Evolutionary conservation across 2,797 vertebrate genomes (phyloP).

Genomic region (Sebastes paucispinis): DNA sequence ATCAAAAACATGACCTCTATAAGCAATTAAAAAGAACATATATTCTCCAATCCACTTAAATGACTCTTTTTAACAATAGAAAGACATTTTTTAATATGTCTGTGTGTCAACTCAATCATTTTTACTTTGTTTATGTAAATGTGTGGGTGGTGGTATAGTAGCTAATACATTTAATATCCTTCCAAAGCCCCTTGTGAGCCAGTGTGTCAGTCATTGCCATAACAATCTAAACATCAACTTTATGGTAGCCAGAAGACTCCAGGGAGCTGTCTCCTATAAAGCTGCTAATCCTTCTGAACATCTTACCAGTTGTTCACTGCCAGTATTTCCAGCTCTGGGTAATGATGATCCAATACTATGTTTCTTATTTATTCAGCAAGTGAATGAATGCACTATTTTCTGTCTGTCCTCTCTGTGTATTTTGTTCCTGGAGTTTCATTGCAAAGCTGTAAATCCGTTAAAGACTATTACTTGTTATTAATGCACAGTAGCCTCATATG

Average conservation of each 20-base stretch:
- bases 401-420: background rate
- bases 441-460: background rate
- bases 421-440: background rate
- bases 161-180: background rate
- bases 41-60: background rate
- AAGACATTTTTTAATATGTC: background rate
- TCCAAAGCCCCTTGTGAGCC: background rate
- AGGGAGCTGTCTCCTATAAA: conserved; percentile 47
- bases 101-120: background rate
- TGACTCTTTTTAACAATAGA: background rate
- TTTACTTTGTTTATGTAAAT: background rate
- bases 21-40: background rate
- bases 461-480: background rate
- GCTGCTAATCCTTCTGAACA: background rate
- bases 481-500: background rate
- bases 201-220: background rate
- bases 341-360: background rate
- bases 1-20: background rate
- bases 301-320: background rate
- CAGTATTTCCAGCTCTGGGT: background rate
- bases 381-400: background rate
- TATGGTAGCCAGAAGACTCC: background rate
- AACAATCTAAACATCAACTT: conserved; percentile 14
- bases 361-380: background rate
- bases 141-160: background rate